These are phyloP conservation scores for Cathartes aura DNA, from an alignment of 2,113 vertebrate species.

Conservation along the genomic window DNA sequence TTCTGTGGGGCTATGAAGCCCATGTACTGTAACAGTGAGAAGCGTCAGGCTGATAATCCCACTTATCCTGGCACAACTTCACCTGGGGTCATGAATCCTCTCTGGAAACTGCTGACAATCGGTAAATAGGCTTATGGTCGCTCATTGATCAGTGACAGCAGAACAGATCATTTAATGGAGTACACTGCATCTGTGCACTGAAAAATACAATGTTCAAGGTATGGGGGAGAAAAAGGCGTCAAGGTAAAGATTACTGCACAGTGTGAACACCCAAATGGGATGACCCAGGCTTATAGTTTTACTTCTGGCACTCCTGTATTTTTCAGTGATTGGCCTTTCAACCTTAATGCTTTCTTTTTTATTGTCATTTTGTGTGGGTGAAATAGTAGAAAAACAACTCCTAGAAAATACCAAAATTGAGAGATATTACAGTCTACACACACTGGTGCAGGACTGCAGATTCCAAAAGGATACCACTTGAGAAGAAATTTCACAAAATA, in stretches of 20 bases:
- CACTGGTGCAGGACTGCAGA: neutral
- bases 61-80: neutral
- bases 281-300: neutral
- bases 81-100: neutral
- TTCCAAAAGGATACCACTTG: neutral
- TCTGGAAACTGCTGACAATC: neutral
- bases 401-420: neutral
- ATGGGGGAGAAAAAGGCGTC: neutral
- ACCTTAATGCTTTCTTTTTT: neutral
- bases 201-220: neutral
- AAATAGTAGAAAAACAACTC: neutral
- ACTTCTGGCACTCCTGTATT: neutral
- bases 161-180: neutral
- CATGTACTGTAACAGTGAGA: neutral
- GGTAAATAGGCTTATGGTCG: neutral
- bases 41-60: neutral
- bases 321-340: neutral
- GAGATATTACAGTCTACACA: neutral
- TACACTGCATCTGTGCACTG: neutral
- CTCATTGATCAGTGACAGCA: neutral
- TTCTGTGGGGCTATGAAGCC: neutral
- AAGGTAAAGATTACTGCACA: neutral
- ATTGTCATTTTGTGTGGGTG: neutral
- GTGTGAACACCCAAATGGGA: neutral
- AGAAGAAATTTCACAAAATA: constrained; percentile 5